Evolutionary conservation across 2,888 invertebrate species (phyloP), one percentile per base, ranked within the genome.

Genomic region (Eupithecia tripunctaria): DNA sequence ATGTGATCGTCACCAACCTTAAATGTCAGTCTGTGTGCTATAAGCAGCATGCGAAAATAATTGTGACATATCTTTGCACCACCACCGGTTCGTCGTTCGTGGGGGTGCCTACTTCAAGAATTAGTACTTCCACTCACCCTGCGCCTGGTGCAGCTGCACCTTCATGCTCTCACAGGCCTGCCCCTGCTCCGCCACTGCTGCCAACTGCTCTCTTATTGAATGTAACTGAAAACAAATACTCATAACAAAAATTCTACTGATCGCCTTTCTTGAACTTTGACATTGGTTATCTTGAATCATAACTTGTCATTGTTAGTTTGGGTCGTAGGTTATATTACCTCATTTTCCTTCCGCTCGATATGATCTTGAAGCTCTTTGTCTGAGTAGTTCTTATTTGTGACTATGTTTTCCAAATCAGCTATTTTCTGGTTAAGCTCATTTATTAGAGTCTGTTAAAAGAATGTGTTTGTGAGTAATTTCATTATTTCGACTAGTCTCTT

Each of bases 341-440:
- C 86, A 69, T 80, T 76, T 12, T 88, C 87, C 73, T 85, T 89
- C 6, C 75, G 68, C 38, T 82, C 79, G 0, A 89, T 78, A 29
- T 86, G 82, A 2, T 79, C 78, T 72, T 82, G 77, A 59, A 77
- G 77, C 21, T 80, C 79, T 41, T 75, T 71, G 15, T 86, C 85
- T 2, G 75, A 18, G 7, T 75, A 78, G 10, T 85, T 79, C 43
- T 85, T 87, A 5, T 79, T 80, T n/a, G 69, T 68, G 12, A 88
- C 47, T 7, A 71, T 74, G 12, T 76, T 71, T 68, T 92, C 88
- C 71, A 90, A 70, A n/a, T 85, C 85, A 2, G 70, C 67, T 27
- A 87, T 71, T 38, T 80, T 84, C 7, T 81, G 76, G 0, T 78
- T 82, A 12, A 88, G 71, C 6, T 86, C 83, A 0, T 76, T 76